phyloP scores from a whole-genome alignment of 2,888 invertebrate genomes.

The Agrochola circellaris region DNA sequence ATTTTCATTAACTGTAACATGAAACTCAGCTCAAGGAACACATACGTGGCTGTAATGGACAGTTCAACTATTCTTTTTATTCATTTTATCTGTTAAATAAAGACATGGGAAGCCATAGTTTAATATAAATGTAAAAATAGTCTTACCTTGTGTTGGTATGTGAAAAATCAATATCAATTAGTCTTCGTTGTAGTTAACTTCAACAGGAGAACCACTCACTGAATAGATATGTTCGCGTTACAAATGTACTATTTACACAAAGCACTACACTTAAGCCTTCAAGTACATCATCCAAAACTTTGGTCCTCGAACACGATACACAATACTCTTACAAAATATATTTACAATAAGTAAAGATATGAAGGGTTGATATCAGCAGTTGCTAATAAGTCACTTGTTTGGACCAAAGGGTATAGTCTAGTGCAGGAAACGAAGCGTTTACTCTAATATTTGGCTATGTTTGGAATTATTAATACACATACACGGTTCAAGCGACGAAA shows the following conservation, averaged over 20 bases:
- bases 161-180: constrained; percentile 78
- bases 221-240: constrained; percentile 69
- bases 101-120: constrained; percentile 55
- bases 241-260: constrained; percentile 75
- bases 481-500: constrained; percentile 73
- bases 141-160: constrained; percentile 76
- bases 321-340: constrained; percentile 62
- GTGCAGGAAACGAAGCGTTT: constrained; percentile 56
- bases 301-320: constrained; percentile 78
- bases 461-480: constrained; percentile 69
- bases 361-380: constrained; percentile 79
- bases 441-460: constrained; percentile 65
- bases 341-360: constrained; percentile 71
- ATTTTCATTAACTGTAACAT: constrained; percentile 59
- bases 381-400: constrained; percentile 84
- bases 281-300: constrained; percentile 71
- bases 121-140: constrained; percentile 39
- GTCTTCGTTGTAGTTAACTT: constrained; percentile 74
- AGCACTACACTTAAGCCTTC: constrained; percentile 73
- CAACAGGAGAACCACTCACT: constrained; percentile 51
- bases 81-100: constrained; percentile 12
- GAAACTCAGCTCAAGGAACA: constrained; percentile 38
- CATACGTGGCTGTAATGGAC: not conserved
- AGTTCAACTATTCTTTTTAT: constrained; percentile 11
- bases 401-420: constrained; percentile 80